These are phyloP conservation scores for Halcyon chelicuti DNA, from an alignment of 2,797 vertebrate genomes.

Conservation along the genomic window DNA sequence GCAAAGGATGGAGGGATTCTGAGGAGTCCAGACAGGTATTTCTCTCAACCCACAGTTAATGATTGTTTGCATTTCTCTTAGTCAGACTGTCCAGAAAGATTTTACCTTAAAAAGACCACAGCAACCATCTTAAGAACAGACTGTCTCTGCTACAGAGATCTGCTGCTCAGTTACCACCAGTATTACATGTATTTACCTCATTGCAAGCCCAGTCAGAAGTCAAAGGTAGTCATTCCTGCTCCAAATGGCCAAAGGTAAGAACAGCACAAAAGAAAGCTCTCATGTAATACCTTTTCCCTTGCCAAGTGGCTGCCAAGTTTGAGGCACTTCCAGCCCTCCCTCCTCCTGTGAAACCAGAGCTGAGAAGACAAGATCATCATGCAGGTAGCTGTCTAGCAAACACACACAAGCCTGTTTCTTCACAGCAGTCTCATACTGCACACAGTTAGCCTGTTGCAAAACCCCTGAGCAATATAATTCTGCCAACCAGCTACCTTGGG, in stretches of 20 bases:
- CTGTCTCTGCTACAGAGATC: neutral
- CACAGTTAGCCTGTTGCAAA: neutral
- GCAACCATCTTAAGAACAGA: neutral
- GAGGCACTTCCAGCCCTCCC: neutral
- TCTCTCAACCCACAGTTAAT: neutral
- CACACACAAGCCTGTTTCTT: neutral
- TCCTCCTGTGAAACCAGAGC: neutral
- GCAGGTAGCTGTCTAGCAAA: neutral
- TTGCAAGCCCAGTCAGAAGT: neutral
- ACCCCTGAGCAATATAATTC: neutral
- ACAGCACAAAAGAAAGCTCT: neutral
- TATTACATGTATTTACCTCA: neutral
- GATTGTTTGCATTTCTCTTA: neutral
- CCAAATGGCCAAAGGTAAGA: neutral
- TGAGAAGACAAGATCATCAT: neutral
- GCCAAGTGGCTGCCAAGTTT: neutral
- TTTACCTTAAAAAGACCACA: neutral
- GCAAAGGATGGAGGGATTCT: neutral
- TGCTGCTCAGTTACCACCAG: neutral
- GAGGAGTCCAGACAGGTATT: neutral
- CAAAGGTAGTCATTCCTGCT: neutral
- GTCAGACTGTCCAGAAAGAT: neutral
- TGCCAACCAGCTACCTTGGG: neutral
- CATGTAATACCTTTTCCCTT: neutral
- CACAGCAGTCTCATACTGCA: accelerated